These are phyloP conservation scores for Lobophora halterata DNA, from an alignment of 2,888 invertebrate species.

Conservation along the genomic window DNA sequence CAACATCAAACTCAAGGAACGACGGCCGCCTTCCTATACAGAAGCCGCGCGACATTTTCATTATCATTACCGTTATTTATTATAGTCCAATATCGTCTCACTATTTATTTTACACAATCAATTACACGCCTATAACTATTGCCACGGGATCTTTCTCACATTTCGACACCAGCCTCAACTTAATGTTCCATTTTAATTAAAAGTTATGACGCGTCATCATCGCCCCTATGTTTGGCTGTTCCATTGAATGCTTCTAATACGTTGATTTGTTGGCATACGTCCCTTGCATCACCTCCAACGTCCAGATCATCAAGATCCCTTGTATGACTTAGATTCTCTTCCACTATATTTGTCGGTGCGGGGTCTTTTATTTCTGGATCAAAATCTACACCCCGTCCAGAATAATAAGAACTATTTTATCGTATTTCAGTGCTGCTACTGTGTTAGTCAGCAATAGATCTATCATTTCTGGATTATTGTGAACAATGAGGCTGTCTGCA, in stretches of 20 bases:
- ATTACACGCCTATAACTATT: constrained; percentile 65
- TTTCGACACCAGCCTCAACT: constrained; percentile 54
- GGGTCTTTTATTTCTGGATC: neutral
- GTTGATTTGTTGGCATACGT: constrained; percentile 67
- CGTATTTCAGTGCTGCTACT: neutral
- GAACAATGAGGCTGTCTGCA: constrained; percentile 60
- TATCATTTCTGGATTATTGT: constrained; percentile 29
- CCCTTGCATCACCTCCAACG: constrained; percentile 53
- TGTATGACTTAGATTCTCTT: constrained; percentile 8
- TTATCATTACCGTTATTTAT: constrained; percentile 55
- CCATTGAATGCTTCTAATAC: constrained; percentile 50
- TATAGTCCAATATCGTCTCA: constrained; percentile 40
- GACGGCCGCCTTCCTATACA: constrained; percentile 45
- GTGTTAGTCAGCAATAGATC: constrained; percentile 18
- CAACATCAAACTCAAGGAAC: constrained; percentile 25
- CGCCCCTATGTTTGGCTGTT: constrained; percentile 51
- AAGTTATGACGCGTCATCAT: constrained; percentile 71
- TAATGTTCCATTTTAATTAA: constrained; percentile 74
- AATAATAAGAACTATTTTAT: constrained; percentile 5
- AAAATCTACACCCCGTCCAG: neutral
- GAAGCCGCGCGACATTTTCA: constrained; percentile 54
- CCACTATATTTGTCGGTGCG: neutral
- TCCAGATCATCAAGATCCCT: constrained; percentile 49
- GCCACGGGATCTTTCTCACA: constrained; percentile 39
- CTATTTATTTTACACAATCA: constrained; percentile 56